A percentile compares a stretch with the other conserved stretches of the same genome.
Conservation (phyloP, 2,797 vertebrate species). For the Manis pentadactyla region DNA sequence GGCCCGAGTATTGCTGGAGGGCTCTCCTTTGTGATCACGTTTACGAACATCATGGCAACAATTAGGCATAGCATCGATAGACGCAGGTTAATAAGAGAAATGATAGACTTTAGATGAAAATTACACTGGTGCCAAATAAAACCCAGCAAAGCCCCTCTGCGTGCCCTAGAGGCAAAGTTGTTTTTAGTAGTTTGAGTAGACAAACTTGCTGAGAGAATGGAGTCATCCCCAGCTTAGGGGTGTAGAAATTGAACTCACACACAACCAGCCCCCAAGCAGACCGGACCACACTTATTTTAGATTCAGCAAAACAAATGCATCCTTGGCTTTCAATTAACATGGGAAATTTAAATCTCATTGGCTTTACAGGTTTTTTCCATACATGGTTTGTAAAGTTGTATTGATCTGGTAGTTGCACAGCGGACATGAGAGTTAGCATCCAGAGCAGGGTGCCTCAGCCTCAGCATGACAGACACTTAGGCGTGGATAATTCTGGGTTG, state of each 20-base stretch:
- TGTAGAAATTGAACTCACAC: background rate
- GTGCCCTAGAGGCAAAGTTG: background rate
- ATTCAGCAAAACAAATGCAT: background rate
- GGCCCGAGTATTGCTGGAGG: background rate
- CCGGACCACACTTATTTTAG: background rate
- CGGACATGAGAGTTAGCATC: background rate
- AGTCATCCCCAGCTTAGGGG: background rate
- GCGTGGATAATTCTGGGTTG: background rate
- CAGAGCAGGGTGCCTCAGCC: background rate
- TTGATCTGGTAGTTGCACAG: background rate
- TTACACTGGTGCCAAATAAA: background rate
- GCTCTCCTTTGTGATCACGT: background rate
- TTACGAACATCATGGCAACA: background rate
- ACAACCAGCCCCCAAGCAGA: too few species aligned
- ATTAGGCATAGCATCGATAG: background rate
- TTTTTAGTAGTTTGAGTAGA: background rate
- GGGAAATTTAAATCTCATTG: background rate
- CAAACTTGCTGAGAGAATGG: background rate
- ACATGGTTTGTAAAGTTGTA: background rate
- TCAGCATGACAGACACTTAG: background rate
- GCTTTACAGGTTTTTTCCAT: background rate
- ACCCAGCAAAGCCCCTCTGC: background rate
- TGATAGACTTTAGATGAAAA: background rate
- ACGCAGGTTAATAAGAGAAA: background rate
- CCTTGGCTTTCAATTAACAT: background rate